These are phyloP conservation scores for Anguilla pacifica DNA, from an alignment of 2,797 vertebrate species.

Conservation along the genomic window DNA sequence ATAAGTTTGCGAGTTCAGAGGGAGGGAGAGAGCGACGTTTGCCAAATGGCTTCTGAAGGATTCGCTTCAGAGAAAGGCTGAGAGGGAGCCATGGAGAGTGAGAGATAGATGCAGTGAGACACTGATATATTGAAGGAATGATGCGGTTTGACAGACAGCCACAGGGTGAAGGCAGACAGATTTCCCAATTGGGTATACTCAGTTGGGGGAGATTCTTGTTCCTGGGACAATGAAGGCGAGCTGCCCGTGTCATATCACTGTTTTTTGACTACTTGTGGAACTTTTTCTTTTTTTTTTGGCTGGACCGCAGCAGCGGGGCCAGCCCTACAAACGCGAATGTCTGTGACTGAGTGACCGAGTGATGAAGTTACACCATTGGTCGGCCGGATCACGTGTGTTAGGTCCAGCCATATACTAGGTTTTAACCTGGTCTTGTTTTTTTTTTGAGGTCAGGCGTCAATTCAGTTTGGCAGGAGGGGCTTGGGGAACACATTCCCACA, in stretches of 20 bases:
- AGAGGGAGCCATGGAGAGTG: slow-evolving; percentile 24
- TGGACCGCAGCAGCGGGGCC: too few relatives aligned
- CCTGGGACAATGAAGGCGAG: slow-evolving; percentile 41
- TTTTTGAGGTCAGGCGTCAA: slow-evolving; percentile 58
- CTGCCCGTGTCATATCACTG: slow-evolving; percentile 50
- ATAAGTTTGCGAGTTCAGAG: slow-evolving; percentile 11
- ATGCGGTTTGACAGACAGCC: slow-evolving; percentile 58
- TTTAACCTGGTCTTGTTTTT: too few relatives aligned
- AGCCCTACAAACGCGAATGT: too few relatives aligned
- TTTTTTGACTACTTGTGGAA: slow-evolving; percentile 52
- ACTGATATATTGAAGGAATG: slow-evolving; percentile 57
- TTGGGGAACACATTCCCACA: neutral
- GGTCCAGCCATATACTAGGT: too few relatives aligned
- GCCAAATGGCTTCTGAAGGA: neutral
- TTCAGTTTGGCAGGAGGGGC: slow-evolving; percentile 40
- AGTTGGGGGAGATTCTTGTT: slow-evolving; percentile 50
- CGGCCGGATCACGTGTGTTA: too few relatives aligned
- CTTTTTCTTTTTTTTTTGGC: slow-evolving; percentile 28
- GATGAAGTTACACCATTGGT: too few relatives aligned
- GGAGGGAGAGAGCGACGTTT: slow-evolving; percentile 32
- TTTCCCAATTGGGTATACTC: slow-evolving; percentile 46
- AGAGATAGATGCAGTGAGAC: slow-evolving; percentile 54
- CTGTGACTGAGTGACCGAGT: too few relatives aligned
- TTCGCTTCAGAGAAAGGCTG: neutral
- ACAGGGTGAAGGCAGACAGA: slow-evolving; percentile 51